Percentiles rank a stretch among this genome's conserved stretches.
These are phyloP conservation scores for Sebastes hopkinsi DNA, from an alignment of 2,797 vertebrate genomes.

Conservation along the genomic window DNA sequence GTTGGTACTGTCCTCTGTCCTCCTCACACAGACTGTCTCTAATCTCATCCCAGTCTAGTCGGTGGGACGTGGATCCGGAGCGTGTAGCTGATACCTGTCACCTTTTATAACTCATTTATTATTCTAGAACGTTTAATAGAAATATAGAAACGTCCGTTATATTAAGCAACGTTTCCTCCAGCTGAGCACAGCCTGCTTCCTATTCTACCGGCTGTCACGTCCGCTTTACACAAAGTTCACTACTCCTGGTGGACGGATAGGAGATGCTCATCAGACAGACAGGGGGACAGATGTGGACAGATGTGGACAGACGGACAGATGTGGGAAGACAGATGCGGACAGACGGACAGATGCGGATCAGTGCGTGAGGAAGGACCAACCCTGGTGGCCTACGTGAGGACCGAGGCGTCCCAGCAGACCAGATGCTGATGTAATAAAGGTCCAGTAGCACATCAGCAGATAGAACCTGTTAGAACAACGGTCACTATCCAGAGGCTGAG, in stretches of 20 bases:
- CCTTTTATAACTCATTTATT: too few relatives aligned
- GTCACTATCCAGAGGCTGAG: too few relatives aligned
- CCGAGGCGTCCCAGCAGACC: neutral
- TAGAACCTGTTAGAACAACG: neutral
- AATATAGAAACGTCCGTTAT: neutral
- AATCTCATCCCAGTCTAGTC: neutral
- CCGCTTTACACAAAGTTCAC: neutral
- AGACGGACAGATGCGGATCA: neutral
- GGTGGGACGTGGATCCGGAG: too few relatives aligned
- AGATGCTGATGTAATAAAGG: neutral
- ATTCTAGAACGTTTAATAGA: too few relatives aligned
- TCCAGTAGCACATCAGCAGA: neutral
- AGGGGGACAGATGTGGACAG: neutral
- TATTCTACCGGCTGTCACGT: neutral
- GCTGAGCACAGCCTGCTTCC: neutral
- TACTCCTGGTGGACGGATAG: too few relatives aligned
- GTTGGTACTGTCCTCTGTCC: too few relatives aligned
- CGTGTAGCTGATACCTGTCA: too few relatives aligned
- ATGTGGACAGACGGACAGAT: too few relatives aligned
- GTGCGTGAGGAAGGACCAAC: neutral
- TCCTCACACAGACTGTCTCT: neutral
- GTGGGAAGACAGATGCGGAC: neutral
- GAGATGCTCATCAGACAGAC: neutral
- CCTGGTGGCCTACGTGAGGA: conserved; percentile 35
- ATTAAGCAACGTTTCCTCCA: neutral